phyloP scores from a whole-genome alignment of 2,113 vertebrate species.

The Natator depressus region DNA sequence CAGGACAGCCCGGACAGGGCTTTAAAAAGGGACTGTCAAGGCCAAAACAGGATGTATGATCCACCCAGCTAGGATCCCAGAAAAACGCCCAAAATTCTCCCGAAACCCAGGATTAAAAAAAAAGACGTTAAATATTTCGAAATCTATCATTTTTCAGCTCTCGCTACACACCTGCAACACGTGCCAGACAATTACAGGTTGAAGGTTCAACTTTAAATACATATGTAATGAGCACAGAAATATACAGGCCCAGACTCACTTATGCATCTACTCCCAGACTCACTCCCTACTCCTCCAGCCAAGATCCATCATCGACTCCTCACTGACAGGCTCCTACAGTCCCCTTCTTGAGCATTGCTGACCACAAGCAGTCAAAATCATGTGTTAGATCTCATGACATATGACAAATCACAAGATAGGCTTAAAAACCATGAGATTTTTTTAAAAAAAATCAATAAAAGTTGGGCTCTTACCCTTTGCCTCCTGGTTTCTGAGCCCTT shows the following conservation, averaged over 20 bases:
- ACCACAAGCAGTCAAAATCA: background rate
- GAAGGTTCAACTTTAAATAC: background rate
- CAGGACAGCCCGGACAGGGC: no score
- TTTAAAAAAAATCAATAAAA: background rate
- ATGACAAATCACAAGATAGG: background rate
- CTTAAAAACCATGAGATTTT: background rate
- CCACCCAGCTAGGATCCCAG: no score
- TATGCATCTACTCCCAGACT: rapidly evolving
- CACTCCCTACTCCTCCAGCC: rapidly evolving
- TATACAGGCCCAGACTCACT: rapidly evolving
- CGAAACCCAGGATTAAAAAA: no score
- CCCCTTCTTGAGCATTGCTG: background rate
- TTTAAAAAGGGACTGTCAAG: no score
- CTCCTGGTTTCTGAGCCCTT: rapidly evolving
- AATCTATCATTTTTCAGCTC: no score
- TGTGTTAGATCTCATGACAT: background rate
- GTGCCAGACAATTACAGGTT: rapidly evolving
- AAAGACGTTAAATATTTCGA: no score
- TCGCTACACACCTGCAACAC: background rate
- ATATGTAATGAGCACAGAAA: rapidly evolving
- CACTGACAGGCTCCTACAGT: rapidly evolving
- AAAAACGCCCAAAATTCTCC: no score
- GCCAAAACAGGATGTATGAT: no score
- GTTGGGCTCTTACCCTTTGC: background rate
- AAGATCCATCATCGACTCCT: rapidly evolving